These are phyloP conservation scores for Drosophila buzzatii DNA, from an alignment of 2,888 invertebrate genomes.

Conservation along the genomic window DNA sequence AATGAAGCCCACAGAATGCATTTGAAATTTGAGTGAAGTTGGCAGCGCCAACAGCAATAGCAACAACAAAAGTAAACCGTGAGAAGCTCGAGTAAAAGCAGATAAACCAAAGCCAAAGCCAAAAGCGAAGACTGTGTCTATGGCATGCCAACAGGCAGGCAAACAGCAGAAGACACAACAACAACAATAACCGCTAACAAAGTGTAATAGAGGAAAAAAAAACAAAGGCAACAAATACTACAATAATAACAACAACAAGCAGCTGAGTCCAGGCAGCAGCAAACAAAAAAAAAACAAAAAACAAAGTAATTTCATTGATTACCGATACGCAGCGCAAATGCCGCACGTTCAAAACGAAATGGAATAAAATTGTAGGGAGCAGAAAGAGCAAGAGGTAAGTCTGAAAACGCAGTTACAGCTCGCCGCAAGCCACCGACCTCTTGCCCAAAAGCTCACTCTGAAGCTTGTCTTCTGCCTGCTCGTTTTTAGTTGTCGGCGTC, in stretches of 20 bases:
- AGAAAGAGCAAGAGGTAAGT: constrained; percentile 11
- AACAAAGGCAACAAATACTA: constrained; percentile 43
- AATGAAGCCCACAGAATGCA: constrained; percentile 58
- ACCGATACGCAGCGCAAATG: constrained; percentile 71
- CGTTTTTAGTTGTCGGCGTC: constrained; percentile 12
- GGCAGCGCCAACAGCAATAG: constrained; percentile 39
- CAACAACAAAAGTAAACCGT: constrained; percentile 82
- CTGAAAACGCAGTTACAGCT: constrained; percentile 41
- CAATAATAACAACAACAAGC: constrained; percentile 37
- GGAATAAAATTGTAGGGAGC: constrained; percentile 44
- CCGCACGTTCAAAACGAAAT: constrained; percentile 70
- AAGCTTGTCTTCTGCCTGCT: constrained; percentile 44
- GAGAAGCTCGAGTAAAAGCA: constrained; percentile 79
- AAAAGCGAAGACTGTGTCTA: constrained; percentile 37
- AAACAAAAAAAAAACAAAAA: constrained; percentile 47
- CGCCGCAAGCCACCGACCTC: constrained; percentile 16
- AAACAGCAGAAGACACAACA: constrained; percentile 38
- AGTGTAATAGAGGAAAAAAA: constrained; percentile 64
- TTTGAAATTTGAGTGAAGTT: constrained; percentile 67
- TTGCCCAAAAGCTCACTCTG: background rate
- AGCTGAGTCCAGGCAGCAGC: constrained; percentile 66
- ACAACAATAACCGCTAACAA: constrained; percentile 38
- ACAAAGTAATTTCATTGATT: constrained; percentile 79
- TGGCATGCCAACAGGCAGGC: constrained; percentile 63
- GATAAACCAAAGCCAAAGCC: constrained; percentile 74